phyloP scores from a whole-genome alignment of 2,113 vertebrate genomes.

The Baryphthengus martii region DNA sequence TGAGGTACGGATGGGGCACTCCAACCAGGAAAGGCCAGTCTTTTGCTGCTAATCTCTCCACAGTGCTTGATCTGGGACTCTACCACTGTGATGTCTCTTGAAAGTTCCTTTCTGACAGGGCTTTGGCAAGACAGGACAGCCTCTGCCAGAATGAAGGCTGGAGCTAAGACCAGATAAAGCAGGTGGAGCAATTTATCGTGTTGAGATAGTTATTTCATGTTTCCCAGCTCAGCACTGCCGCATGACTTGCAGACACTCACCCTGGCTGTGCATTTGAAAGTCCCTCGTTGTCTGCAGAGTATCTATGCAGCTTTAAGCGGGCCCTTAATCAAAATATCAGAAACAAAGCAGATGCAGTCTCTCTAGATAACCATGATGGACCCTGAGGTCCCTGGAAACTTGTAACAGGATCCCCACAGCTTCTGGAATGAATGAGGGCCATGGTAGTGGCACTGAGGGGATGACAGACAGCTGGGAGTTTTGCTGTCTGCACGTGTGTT shows the following conservation, averaged over 20 bases:
- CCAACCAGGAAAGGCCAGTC: not conserved
- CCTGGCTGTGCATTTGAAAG: not conserved
- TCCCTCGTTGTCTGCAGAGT: not conserved
- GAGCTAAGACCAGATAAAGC: not conserved
- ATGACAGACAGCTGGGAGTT: not conserved
- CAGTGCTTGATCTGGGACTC: not conserved
- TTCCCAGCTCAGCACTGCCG: not conserved
- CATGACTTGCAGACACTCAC: not conserved
- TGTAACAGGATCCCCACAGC: not conserved
- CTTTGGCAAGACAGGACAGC: not conserved
- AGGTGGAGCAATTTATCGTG: not conserved
- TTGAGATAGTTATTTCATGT: not conserved
- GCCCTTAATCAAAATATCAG: not conserved
- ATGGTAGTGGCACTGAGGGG: not conserved
- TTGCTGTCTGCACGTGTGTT: constrained; percentile 41
- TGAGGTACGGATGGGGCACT: not conserved
- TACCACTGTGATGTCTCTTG: not conserved
- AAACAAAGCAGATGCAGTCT: not conserved
- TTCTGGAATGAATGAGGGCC: not conserved
- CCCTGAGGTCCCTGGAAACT: not conserved
- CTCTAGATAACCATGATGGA: not conserved
- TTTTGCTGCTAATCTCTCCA: not conserved
- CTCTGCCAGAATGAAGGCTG: not conserved
- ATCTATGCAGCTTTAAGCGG: not conserved
- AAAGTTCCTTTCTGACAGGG: not conserved